Conservation (phyloP, 2,797 vertebrate species). For the Rhynchotus rufescens region DNA sequence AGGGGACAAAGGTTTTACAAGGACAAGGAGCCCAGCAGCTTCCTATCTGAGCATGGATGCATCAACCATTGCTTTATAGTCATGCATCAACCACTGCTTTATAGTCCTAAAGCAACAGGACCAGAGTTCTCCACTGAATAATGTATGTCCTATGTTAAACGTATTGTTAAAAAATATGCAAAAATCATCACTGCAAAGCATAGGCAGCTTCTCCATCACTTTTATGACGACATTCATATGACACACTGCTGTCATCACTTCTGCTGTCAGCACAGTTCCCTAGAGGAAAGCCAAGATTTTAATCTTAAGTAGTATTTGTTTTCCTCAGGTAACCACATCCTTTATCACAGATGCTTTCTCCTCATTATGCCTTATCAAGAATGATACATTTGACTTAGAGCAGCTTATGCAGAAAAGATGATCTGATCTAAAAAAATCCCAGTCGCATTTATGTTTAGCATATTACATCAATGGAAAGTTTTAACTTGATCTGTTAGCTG, state of each 20-base stretch:
- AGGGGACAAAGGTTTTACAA: neutral
- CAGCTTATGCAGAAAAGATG: neutral
- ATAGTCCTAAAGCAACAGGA: neutral
- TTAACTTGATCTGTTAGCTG: neutral
- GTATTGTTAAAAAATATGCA: neutral
- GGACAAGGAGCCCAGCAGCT: neutral
- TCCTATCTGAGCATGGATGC: neutral
- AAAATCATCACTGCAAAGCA: neutral
- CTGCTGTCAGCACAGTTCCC: neutral
- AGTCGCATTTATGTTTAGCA: neutral
- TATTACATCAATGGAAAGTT: conserved; percentile 19
- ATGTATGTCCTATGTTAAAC: neutral
- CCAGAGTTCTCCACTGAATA: neutral
- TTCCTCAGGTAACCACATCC: neutral
- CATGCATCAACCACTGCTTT: neutral
- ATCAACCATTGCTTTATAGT: neutral
- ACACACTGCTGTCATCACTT: neutral
- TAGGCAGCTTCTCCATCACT: neutral
- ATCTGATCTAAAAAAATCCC: neutral
- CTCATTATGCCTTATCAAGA: neutral
- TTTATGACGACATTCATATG: neutral
- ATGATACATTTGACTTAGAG: neutral
- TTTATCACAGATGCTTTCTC: neutral
- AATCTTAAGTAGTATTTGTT: neutral
- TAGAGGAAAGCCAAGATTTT: neutral